A percentile compares a stretch with the other conserved stretches of the same genome.
phyloP scores from a whole-genome alignment of 2,797 vertebrate species.

The Antrozous pallidus region DNA sequence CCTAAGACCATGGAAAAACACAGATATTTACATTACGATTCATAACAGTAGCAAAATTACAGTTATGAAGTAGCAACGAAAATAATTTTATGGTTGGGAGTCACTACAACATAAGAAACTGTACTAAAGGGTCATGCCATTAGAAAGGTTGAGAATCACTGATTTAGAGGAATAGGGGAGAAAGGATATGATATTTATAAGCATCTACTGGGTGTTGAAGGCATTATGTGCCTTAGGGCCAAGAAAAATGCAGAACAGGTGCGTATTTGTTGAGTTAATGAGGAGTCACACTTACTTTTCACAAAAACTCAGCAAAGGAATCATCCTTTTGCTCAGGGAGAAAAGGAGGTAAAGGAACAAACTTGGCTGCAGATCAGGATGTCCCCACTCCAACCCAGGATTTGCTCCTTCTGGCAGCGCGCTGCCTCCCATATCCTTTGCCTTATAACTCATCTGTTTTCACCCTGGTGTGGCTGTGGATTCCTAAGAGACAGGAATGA shows the following conservation, averaged over 20 bases:
- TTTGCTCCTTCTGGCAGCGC: too few relatives aligned
- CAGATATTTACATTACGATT: too few relatives aligned
- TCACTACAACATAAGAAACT: too few relatives aligned
- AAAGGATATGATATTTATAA: background rate
- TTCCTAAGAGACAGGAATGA: background rate
- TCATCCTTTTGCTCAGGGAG: background rate
- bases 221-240: background rate
- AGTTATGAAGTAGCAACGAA: too few relatives aligned
- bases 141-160: too few relatives aligned
- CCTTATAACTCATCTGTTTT: too few relatives aligned
- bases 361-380: background rate
- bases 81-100: too few relatives aligned
- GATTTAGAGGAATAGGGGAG: background rate
- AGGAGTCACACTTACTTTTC: background rate
- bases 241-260: background rate
- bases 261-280: background rate
- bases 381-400: background rate
- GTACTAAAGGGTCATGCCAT: too few relatives aligned
- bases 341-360: background rate
- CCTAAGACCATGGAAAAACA: too few relatives aligned
- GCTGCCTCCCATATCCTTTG: accelerated
- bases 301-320: background rate
- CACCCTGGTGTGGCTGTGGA: too few relatives aligned
- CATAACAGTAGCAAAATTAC: too few relatives aligned
- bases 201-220: too few relatives aligned